Base-by-base conservation (phyloP, 2,888 invertebrate genomes). In the Empis livida region DNA sequence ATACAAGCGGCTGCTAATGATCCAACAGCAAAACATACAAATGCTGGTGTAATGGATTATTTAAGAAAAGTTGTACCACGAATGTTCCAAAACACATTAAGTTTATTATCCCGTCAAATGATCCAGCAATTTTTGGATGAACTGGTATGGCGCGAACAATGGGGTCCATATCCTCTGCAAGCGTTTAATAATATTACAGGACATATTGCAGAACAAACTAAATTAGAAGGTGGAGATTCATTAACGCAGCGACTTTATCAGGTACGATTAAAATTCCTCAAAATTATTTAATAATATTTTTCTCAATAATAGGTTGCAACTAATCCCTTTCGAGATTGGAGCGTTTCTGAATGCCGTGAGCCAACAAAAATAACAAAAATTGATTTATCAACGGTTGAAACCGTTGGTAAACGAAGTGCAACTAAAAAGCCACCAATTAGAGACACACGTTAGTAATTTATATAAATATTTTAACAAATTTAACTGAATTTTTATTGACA, bases 51-150 rank as follows among this genome's bases (percentile, higher is more conserved):
- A 9, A 91, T 92, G 91, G 88, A 90, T 59, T 92, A 91, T 61
- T 67, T 92, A 53, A 72, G 89, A 30, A 76, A 84, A 52, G 85
- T 89, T 46, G 88, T 91, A 3, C 91, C 92, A 0, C 76, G 89
- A 58, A 90, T 91, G 89, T 92, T 91, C 70, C 84, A 90, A 71
- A 90, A 88, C 56, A 90, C 90, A 0, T 67, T 91, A 9, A 87
- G 88, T 10, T 64, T 89, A 53, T 70, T 92, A 1, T 88, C 86
- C 2, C 74, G 87, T 42, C 85, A 84, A 67, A 86, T 90, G 63
- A 89, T 92, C 58, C 92, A 92, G 65, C 89, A 90, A 65, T 91
- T 91, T 65, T 70, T 92, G 53, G 91, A 92, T 63, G 92, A 92
- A 61, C 68, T 92, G 15, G 83, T 89, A 11, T 92, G 92, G 91